Evolutionary conservation across 2,888 invertebrate genomes (phyloP).

Genomic region (Conchocele bisecta): DNA sequence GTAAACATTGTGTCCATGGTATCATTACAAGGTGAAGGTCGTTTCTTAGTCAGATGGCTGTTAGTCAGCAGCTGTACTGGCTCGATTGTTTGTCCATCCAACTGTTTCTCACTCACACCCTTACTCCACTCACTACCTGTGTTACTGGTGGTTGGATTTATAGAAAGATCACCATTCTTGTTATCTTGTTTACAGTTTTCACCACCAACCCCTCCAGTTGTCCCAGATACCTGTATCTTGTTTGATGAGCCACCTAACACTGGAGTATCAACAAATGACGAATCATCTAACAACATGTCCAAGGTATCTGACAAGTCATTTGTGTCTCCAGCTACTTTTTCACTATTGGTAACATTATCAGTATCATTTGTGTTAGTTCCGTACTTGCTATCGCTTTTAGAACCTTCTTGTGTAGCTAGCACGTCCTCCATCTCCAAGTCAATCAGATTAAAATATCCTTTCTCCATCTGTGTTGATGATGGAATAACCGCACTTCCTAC

Average conservation of each 20-base stretch:
- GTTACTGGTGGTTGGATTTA: no score
- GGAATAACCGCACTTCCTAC: no score
- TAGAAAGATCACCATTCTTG: no score
- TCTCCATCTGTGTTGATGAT: constrained; percentile 16
- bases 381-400: no score
- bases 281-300: no score
- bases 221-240: no score
- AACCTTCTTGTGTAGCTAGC: constrained; percentile 31
- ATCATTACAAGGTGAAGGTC: constrained; percentile 21
- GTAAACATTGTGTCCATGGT: constrained; percentile 15
- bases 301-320: no score
- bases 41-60: constrained; percentile 42
- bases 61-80: constrained; percentile 68
- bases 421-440: constrained; percentile 43
- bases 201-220: constrained; percentile 14
- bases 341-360: constrained; percentile 9
- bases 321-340: no score
- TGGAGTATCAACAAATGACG: no score
- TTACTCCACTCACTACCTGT: constrained; percentile 23
- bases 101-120: constrained; percentile 21
- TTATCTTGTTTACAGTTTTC: not conserved
- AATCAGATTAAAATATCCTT: constrained; percentile 46
- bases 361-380: no score
- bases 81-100: constrained; percentile 47
- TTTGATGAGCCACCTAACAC: no score